phyloP scores from a whole-genome alignment of 2,113 vertebrate species.

The Pachyramphus minor region DNA sequence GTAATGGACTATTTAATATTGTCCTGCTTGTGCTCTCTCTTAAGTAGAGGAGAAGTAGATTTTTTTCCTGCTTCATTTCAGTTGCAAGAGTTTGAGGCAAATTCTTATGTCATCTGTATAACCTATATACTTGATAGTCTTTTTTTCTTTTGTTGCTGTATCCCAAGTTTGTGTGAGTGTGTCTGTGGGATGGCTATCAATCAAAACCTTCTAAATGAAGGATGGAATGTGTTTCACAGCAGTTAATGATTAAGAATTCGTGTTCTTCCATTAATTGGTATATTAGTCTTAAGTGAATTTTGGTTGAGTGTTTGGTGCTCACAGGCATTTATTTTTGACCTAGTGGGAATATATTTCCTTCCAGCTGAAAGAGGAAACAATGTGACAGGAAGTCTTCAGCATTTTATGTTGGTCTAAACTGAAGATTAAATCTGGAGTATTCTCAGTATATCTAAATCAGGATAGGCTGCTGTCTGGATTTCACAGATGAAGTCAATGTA shows the following conservation, averaged over 20 bases:
- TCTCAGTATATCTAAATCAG: neutral
- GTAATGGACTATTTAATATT: neutral
- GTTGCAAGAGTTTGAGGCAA: neutral
- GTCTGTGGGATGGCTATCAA: neutral
- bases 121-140: neutral
- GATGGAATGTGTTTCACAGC: neutral
- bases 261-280: neutral
- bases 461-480: neutral
- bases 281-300: neutral
- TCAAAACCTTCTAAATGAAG: neutral
- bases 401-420: neutral
- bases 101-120: neutral
- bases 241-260: neutral
- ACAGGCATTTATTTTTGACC: neutral
- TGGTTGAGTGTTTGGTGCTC: neutral
- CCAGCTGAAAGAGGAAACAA: neutral
- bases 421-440: neutral
- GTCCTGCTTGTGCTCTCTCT: neutral
- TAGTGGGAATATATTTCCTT: neutral
- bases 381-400: neutral
- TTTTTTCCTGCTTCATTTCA: neutral
- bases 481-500: neutral
- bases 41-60: neutral
- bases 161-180: neutral
- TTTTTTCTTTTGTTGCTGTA: neutral